These are phyloP conservation scores for Ctenodactylus gundi DNA, from an alignment of 2,113 vertebrate species.

Conservation along the genomic window DNA sequence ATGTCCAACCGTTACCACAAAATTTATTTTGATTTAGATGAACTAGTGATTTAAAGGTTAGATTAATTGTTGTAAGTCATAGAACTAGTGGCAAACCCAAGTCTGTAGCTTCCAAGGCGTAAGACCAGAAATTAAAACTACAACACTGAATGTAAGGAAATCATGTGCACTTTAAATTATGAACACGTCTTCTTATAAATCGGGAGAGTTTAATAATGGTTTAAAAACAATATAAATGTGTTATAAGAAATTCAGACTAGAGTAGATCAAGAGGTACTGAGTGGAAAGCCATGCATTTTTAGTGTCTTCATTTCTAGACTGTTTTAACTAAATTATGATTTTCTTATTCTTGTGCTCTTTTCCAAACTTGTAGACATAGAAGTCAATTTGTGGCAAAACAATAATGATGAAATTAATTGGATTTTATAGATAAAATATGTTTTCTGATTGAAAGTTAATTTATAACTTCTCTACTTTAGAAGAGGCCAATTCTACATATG, in stretches of 20 bases:
- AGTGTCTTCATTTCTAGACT: not conserved
- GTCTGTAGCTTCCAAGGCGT: not conserved
- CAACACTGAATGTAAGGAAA: too few species aligned
- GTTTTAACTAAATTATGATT: not conserved
- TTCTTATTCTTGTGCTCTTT: constrained; percentile 5
- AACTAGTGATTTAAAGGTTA: not conserved
- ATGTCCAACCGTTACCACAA: not conserved
- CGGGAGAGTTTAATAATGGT: too few species aligned
- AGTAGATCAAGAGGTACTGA: not conserved
- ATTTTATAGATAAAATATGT: not conserved
- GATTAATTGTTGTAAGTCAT: not conserved
- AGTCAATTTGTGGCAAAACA: not conserved
- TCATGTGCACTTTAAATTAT: too few species aligned
- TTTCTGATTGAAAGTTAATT: not conserved
- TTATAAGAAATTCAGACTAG: not conserved
- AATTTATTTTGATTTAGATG: not conserved
- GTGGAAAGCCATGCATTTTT: not conserved
- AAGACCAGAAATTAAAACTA: too few species aligned
- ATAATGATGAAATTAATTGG: not conserved
- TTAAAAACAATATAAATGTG: not conserved
- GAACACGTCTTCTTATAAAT: too few species aligned
- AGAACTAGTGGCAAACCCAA: not conserved
- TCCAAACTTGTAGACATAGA: not conserved
- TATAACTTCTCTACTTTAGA: not conserved
- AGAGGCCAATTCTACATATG: not conserved